These are phyloP conservation scores for Excalfactoria chinensis DNA, from an alignment of 2,113 vertebrate genomes.

Conservation along the genomic window DNA sequence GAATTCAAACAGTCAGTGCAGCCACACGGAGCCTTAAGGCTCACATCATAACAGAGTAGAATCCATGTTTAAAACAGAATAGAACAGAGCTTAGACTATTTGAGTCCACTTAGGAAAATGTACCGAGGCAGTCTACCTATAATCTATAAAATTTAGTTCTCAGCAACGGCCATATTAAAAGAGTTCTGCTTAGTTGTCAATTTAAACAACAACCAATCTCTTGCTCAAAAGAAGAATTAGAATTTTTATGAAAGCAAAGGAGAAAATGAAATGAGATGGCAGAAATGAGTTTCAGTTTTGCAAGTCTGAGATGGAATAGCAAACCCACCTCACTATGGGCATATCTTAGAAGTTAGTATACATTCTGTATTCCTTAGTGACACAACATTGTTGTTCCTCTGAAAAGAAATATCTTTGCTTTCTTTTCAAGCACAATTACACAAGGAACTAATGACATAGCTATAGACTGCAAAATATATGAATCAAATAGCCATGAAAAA, in stretches of 20 bases:
- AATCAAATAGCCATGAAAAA: neutral
- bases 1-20: neutral
- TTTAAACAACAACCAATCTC: neutral
- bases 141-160: neutral
- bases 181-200: neutral
- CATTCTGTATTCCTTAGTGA: neutral
- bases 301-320: neutral
- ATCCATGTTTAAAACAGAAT: neutral
- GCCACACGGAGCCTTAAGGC: neutral
- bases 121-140: neutral
- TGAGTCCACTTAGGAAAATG: neutral
- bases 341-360: neutral
- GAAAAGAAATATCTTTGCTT: neutral
- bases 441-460: neutral
- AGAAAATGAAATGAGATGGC: neutral
- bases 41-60: neutral
- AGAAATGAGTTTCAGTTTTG: neutral
- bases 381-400: neutral
- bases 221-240: neutral
- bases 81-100: neutral
- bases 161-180: neutral
- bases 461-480: neutral
- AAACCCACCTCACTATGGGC: rapidly evolving
- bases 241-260: neutral
- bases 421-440: neutral